Evolutionary conservation across 2,113 vertebrate genomes (phyloP).

Genomic region (Smithornis capensis): DNA sequence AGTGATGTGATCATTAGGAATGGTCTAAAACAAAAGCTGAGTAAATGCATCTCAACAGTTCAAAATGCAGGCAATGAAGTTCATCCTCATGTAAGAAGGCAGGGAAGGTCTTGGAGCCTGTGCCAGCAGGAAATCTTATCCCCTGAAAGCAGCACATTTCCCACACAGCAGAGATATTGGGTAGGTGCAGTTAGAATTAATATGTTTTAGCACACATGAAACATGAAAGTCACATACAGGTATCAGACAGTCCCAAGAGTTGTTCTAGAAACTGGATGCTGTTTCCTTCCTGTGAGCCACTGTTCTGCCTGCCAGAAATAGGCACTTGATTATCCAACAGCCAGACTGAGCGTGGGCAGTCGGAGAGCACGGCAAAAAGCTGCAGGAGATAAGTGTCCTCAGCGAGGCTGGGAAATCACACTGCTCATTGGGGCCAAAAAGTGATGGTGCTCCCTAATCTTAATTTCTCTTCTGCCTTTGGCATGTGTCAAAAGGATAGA

Average conservation of each 20-base stretch:
- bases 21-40: background rate
- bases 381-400: conserved; percentile 12
- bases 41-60: background rate
- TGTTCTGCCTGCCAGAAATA: conserved; percentile 14
- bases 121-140: background rate
- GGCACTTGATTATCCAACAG: conserved; percentile 27
- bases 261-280: background rate
- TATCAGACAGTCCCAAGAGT: background rate
- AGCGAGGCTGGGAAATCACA: background rate
- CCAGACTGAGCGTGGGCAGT: conserved; percentile 49
- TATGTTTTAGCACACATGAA: background rate
- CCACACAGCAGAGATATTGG: too few species aligned
- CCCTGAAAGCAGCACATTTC: background rate
- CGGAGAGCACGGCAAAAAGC: background rate
- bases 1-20: rapidly evolving
- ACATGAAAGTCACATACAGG: background rate
- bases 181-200: rapidly evolving
- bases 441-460: background rate
- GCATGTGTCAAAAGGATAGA: background rate
- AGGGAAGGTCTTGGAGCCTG: background rate
- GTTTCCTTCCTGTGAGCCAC: background rate
- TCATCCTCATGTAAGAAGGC: background rate
- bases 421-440: background rate
- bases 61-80: background rate
- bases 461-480: background rate